These are phyloP conservation scores for Drosophila grimshawi DNA, from an alignment of 1,140 invertebrate species.

Conservation along the genomic window DNA sequence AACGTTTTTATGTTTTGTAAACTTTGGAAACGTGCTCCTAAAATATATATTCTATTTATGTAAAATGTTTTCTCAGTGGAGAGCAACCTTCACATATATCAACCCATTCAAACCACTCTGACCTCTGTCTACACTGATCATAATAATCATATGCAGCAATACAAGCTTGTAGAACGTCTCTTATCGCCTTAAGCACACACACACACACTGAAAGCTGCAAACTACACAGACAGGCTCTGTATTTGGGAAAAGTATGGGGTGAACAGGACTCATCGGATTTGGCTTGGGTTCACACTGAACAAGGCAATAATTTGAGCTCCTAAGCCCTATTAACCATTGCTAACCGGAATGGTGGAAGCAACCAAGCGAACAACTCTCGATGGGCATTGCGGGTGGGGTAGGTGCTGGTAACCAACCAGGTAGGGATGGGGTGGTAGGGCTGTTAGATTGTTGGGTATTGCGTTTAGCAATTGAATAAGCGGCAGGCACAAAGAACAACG, in stretches of 20 bases:
- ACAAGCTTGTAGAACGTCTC: conserved; percentile 3
- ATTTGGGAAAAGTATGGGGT: conserved; percentile 27
- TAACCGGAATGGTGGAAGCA: conserved; percentile 80
- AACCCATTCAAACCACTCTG: not conserved
- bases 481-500: conserved; percentile 71
- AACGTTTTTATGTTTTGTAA: too few species aligned
- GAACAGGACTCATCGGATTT: conserved; percentile 77
- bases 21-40: too few species aligned
- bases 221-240: conserved; percentile 14
- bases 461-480: conserved; percentile 82
- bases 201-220: not conserved
- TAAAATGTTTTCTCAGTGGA: conserved; percentile 1
- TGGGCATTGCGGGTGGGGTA: conserved; percentile 7
- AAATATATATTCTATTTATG: not conserved
- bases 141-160: conserved; percentile 52
- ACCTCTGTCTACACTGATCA: not conserved
- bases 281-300: conserved; percentile 81
- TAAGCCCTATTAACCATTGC: conserved; percentile 83
- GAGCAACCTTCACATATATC: conserved; percentile 16
- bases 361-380: conserved; percentile 53
- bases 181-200: conserved; percentile 20
- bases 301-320: conserved; percentile 83
- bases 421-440: not conserved
- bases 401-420: not conserved
- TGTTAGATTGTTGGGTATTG: conserved; percentile 16